phyloP scores from a whole-genome alignment of 1,140 invertebrate species.

The Nephila pilipes region DNA sequence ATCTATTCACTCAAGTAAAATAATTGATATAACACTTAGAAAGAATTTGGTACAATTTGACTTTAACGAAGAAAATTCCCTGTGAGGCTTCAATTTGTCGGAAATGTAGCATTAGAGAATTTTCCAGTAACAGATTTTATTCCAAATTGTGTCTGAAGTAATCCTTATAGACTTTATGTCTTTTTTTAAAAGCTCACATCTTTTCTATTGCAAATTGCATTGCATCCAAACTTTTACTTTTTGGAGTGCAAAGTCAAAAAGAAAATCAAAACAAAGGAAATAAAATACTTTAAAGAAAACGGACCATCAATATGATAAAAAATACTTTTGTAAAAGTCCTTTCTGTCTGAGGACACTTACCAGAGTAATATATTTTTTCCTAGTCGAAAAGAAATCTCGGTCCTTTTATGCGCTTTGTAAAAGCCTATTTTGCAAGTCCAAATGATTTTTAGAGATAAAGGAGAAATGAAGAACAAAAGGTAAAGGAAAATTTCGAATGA shows the following conservation, averaged over 20 bases:
- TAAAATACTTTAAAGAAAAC: neutral
- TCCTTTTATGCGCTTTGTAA: neutral
- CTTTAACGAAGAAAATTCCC: neutral
- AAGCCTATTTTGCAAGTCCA: constrained; percentile 51
- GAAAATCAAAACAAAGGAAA: neutral
- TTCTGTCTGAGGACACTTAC: constrained; percentile 7
- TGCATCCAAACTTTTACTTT: constrained; percentile 24
- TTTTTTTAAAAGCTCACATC: neutral
- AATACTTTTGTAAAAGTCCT: constrained; percentile 17
- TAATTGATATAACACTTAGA: no score
- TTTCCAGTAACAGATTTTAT: neutral
- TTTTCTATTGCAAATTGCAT: constrained; percentile 21
- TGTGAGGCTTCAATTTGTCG: neutral
- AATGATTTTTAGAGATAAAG: constrained; percentile 25
- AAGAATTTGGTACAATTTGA: no score
- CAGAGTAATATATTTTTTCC: neutral
- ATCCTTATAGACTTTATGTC: constrained; percentile 8
- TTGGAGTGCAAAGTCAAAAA: neutral
- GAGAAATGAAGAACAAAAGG: no score
- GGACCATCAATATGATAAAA: constrained; percentile 8
- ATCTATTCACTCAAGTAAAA: no score
- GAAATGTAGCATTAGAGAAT: no score
- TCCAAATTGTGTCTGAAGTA: constrained; percentile 12
- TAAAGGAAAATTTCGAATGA: no score
- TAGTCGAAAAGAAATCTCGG: neutral